Evolutionary conservation across 2,797 vertebrate species (phyloP).

Genomic region (Denticeps clupeoides): DNA sequence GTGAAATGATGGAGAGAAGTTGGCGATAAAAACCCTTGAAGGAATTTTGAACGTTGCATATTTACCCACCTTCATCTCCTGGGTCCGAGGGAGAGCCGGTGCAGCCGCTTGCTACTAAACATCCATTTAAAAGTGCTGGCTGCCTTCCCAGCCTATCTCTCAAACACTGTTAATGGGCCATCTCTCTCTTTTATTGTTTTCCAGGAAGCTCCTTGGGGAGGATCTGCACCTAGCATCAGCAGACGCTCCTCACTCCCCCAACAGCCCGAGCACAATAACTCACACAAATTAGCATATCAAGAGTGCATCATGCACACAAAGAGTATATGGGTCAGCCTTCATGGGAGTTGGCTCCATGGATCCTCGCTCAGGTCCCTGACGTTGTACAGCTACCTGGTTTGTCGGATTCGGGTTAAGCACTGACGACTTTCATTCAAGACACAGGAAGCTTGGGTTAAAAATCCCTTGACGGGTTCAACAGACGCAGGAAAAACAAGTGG

Average conservation of each 20-base stretch:
- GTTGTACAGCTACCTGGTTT: conserved; percentile 12
- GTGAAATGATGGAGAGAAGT: conserved; percentile 2
- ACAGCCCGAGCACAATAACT: conserved; percentile 49
- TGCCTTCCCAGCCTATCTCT: conserved; percentile 54
- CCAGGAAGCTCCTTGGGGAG: conserved; percentile 47
- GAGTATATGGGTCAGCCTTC: conserved; percentile 29
- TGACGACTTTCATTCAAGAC: not conserved
- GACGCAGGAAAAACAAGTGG: no score
- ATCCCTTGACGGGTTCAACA: not conserved
- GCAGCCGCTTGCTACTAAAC: conserved; percentile 53
- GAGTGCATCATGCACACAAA: conserved; percentile 14
- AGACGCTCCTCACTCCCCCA: conserved; percentile 48
- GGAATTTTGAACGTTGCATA: conserved; percentile 18
- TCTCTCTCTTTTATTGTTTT: conserved; percentile 58
- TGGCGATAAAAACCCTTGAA: not conserved
- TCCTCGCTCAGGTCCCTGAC: conserved; percentile 4
- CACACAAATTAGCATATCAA: conserved; percentile 35
- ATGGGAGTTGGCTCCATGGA: conserved; percentile 19
- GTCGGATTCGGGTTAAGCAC: conserved; percentile 17
- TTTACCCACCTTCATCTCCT: conserved; percentile 13
- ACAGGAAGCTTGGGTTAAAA: not conserved
- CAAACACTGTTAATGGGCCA: conserved; percentile 46
- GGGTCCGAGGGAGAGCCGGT: conserved; percentile 16
- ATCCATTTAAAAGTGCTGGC: conserved; percentile 54
- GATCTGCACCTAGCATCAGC: conserved; percentile 45